A percentile compares a stretch with the other conserved stretches of the same genome.
Conservation (phyloP, 1,140 invertebrate genomes). For the Myzus persicae region DNA sequence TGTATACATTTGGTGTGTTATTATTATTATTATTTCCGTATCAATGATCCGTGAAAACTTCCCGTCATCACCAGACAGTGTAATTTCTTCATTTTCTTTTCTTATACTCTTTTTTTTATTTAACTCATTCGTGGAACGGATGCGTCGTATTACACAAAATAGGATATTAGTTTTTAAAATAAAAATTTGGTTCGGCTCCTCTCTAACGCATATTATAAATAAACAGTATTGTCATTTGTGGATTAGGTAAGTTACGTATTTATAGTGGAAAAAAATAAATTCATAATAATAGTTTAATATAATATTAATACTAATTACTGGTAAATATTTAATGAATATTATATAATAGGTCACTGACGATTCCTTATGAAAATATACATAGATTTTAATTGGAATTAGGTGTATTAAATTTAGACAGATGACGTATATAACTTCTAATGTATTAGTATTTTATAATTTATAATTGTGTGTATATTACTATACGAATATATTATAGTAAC, state of each 20-base stretch:
- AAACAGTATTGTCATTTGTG: not conserved
- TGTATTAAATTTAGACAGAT: too few species aligned
- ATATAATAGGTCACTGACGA: too few species aligned
- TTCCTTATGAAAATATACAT: too few species aligned
- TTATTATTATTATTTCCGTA: constrained; percentile 46
- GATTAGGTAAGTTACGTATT: not conserved
- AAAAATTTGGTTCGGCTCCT: not conserved
- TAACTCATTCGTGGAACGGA: constrained; percentile 34
- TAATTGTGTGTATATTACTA: not conserved
- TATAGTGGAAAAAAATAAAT: not conserved
- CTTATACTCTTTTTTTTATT: constrained; percentile 1
- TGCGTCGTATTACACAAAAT: constrained; percentile 4
- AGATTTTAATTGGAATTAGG: too few species aligned
- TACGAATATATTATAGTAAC: not conserved
- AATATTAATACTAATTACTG: too few species aligned
- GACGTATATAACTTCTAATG: too few species aligned
- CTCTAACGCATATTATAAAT: not conserved
- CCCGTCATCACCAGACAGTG: constrained; percentile 34
- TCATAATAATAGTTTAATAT: not conserved
- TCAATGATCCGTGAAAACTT: constrained; percentile 54
- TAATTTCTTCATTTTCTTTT: constrained; percentile 14
- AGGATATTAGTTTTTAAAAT: constrained; percentile 39
- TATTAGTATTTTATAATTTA: too few species aligned
- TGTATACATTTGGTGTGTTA: constrained; percentile 26
- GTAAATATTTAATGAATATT: not conserved